phyloP scores from a whole-genome alignment of 2,113 vertebrate species.

The Myrmophylax atrothorax region DNA sequence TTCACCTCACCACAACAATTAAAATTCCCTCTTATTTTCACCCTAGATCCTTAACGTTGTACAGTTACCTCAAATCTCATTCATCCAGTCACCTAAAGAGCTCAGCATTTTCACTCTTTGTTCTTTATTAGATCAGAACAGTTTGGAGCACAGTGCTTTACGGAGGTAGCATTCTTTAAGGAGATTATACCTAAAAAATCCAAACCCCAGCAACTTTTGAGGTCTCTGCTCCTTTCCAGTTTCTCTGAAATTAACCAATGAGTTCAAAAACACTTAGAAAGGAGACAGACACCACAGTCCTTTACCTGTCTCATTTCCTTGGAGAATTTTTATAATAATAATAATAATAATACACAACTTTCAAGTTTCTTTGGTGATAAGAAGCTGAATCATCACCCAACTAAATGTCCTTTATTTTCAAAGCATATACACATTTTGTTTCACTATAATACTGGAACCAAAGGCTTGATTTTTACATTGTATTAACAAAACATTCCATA shows the following conservation, averaged over 20 bases:
- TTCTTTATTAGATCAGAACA: neutral
- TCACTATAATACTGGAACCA: neutral
- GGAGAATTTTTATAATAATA: neutral
- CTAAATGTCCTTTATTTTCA: neutral
- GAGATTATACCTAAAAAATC: neutral
- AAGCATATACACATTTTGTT: neutral
- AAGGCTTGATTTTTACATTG: neutral
- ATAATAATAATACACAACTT: neutral
- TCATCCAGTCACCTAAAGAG: neutral
- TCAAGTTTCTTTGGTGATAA: neutral
- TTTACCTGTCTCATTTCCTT: neutral
- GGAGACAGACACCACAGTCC: neutral
- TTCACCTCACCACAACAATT: neutral
- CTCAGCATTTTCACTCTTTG: neutral
- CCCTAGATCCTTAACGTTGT: neutral
- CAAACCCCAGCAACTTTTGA: neutral
- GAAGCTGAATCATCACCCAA: neutral
- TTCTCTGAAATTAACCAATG: neutral
- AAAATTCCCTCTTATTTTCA: neutral
- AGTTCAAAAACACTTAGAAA: neutral
- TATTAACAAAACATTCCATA: neutral
- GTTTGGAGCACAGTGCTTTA: neutral
- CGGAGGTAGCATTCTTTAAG: neutral
- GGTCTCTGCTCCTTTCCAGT: neutral
- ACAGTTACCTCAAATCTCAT: neutral